Evolutionary conservation across 2,113 vertebrate genomes (phyloP), one percentile per base, ranked within the genome.

Genomic region (Nibea coibor): DNA sequence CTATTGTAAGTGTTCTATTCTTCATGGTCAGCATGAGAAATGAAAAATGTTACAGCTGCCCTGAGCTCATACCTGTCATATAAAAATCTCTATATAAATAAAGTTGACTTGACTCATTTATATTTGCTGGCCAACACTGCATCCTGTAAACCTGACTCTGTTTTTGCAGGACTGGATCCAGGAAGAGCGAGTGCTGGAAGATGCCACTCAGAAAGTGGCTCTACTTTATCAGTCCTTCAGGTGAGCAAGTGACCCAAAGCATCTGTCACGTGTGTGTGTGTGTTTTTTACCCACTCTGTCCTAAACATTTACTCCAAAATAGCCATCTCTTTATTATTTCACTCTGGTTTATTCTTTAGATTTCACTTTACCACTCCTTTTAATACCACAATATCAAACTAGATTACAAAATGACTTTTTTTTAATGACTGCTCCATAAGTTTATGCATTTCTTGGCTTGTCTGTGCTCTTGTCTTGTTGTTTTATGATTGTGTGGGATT

Each of bases 181-280:
- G 89, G 98, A 99, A 95, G 98, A 99, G 82, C 96, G 97, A 67
- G 96, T 97, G 63, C 45, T 98, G 93, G 97, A 99, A 86, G 98
- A 99, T 91, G 97, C 97, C 48, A 99, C 97, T 45, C 97, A 99
- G 85, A 99, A 98, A 93, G 98, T 99, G 94, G 97, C 97, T 75
- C 93, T 97, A 77, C 92, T 97, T 45, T 97, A 99, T 94, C 97
- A 98, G 90, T 97, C 97, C 64, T 97, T 96, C 92, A 96, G 97
- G 98, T 99, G 78, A 92, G 91, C 31, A 42, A 4, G 9, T 51
- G 65, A 35, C 31, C 67, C 6, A 28, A 50, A 45, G 39, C 50
- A 65, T 45, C 43, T 3, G 4, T 45, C 43, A 3, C 35, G 35
- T 39, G 26, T 47, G 4, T 58, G 4, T 26, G 24, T 26, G 24